Percentiles rank a stretch among this genome's conserved stretches.
Conservation (phyloP, 2,888 invertebrate species). For the Drosophila ustulata region DNA sequence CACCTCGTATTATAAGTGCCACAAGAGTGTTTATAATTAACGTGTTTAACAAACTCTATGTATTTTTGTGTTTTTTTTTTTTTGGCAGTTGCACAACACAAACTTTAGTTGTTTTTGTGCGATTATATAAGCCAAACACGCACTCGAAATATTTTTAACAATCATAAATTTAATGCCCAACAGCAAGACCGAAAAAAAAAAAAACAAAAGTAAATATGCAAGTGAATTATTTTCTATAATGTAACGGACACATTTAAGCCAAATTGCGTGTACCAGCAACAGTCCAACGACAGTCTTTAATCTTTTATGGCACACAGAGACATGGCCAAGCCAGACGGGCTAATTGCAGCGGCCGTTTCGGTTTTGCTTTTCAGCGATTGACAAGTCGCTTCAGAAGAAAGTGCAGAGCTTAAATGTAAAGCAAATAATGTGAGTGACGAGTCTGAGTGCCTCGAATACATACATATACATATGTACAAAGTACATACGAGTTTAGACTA, state of each 20-base stretch:
- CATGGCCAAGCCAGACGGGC: slow-evolving; percentile 42
- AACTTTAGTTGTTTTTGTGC: slow-evolving; percentile 44
- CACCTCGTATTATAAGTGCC: slow-evolving; percentile 45
- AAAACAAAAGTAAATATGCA: slow-evolving; percentile 37
- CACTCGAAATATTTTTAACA: slow-evolving; percentile 39
- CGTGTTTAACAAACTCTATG: slow-evolving; percentile 51
- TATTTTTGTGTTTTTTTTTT: slow-evolving; percentile 17
- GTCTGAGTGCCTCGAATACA: not conserved
- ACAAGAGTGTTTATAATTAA: slow-evolving; percentile 63
- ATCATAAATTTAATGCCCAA: slow-evolving; percentile 65
- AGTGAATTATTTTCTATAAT: slow-evolving; percentile 43
- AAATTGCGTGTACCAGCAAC: slow-evolving; percentile 57
- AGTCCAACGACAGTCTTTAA: slow-evolving; percentile 44
- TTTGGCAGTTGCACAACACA: slow-evolving; percentile 64
- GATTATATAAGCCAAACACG: slow-evolving; percentile 25
- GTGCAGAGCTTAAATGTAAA: slow-evolving; percentile 64
- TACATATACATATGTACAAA: not conserved
- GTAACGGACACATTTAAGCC: slow-evolving; percentile 56
- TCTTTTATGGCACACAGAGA: slow-evolving; percentile 58
- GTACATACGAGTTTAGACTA: slow-evolving; percentile 12
- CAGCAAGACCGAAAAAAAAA: slow-evolving; percentile 10
- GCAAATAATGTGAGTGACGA: slow-evolving; percentile 64
- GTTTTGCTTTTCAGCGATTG: slow-evolving; percentile 48
- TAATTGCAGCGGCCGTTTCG: slow-evolving; percentile 63
- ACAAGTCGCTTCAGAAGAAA: slow-evolving; percentile 58